These are phyloP conservation scores for Galerucella nymphaeae DNA, from an alignment of 2,888 invertebrate genomes.

Conservation along the genomic window DNA sequence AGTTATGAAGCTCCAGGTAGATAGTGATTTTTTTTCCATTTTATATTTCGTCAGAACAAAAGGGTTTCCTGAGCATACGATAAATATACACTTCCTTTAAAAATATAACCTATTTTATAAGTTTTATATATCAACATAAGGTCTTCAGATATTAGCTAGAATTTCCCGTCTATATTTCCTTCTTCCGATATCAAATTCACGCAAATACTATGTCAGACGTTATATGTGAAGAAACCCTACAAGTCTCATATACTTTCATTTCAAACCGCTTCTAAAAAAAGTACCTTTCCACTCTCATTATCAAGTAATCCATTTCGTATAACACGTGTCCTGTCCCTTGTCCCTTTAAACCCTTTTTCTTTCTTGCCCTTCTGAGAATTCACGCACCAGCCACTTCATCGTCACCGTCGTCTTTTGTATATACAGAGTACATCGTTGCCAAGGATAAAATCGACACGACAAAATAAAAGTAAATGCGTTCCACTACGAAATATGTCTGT, in stretches of 20 bases:
- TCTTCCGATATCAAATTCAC: background rate
- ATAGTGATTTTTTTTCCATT: too few species aligned
- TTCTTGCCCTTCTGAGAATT: slow-evolving; percentile 20
- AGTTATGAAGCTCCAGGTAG: too few species aligned
- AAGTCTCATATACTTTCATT: slow-evolving; percentile 18
- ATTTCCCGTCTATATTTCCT: background rate
- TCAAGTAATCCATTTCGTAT: slow-evolving; percentile 24
- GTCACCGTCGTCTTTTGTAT: slow-evolving; percentile 1
- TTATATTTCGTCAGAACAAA: too few species aligned
- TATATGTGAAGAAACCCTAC: background rate
- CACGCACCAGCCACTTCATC: slow-evolving; percentile 30
- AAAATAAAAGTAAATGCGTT: slow-evolving; percentile 13
- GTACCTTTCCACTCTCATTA: slow-evolving; percentile 25
- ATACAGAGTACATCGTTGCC: slow-evolving; percentile 14
- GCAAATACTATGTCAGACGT: background rate
- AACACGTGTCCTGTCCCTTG: slow-evolving; percentile 30
- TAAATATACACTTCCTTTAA: background rate
- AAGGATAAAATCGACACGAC: slow-evolving; percentile 19
- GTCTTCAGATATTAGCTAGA: background rate
- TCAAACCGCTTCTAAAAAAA: slow-evolving; percentile 20
- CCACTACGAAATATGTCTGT: slow-evolving; percentile 6
- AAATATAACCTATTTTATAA: background rate
- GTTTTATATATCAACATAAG: background rate
- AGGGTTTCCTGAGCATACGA: background rate
- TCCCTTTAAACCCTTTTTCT: slow-evolving; percentile 27